Evolutionary conservation across 2,888 invertebrate species (phyloP).

Genomic region (Stictocephala bisonia): DNA sequence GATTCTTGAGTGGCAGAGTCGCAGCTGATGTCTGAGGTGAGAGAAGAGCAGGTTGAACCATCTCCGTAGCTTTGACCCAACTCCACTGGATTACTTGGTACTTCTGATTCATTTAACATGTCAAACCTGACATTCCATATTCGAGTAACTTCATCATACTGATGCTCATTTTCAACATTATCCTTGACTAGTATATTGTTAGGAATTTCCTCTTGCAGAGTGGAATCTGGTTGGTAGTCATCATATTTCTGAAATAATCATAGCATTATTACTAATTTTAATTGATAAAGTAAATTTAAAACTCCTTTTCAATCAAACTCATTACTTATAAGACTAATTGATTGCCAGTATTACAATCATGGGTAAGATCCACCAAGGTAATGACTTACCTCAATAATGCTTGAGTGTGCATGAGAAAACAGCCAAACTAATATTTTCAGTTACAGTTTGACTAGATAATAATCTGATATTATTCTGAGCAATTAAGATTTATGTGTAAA

Average conservation of each 20-base stretch:
- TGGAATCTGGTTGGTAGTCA: neutral
- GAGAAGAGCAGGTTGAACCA: slow-evolving; percentile 9
- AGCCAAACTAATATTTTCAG: too few relatives aligned
- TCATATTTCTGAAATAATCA: slow-evolving; percentile 28
- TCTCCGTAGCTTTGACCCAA: neutral
- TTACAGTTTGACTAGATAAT: too few relatives aligned
- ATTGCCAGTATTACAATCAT: too few relatives aligned
- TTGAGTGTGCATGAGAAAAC: too few relatives aligned
- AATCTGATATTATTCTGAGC: too few relatives aligned
- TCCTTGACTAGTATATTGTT: slow-evolving; percentile 3
- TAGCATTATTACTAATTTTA: neutral
- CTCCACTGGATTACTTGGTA: neutral
- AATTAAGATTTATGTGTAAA: too few relatives aligned
- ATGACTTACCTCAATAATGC: too few relatives aligned
- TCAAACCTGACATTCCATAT: slow-evolving; percentile 27
- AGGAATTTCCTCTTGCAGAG: slow-evolving; percentile 2
- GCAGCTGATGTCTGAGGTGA: slow-evolving; percentile 15
- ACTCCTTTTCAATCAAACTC: too few relatives aligned
- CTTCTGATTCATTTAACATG: slow-evolving; percentile 1
- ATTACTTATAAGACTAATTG: too few relatives aligned
- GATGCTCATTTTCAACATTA: slow-evolving; percentile 16
- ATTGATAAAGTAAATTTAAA: neutral
- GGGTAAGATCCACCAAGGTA: too few relatives aligned
- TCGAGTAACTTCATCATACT: slow-evolving; percentile 13
- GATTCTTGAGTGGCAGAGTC: slow-evolving; percentile 21